Base-by-base conservation (phyloP, 2,888 invertebrate genomes). In the Nebria brevicollis region DNA sequence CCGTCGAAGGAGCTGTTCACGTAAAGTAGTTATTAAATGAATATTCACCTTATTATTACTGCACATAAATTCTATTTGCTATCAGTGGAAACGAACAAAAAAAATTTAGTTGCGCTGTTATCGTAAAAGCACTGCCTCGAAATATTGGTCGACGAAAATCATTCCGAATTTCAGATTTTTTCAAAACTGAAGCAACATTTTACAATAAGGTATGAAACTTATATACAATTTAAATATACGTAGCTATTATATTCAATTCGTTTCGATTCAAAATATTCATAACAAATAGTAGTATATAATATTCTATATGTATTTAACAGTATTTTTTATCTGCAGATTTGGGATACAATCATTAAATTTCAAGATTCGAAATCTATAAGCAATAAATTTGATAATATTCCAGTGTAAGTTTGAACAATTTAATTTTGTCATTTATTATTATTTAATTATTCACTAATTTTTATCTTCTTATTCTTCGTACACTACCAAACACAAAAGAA, bases 111-210 rank as follows among this genome's bases (percentile, higher is more conserved):
- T 87, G 93, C 0, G 92, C 92, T 85, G 87, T 94, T 0, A 89
- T 95, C 11, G 89, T 93, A 0, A 95, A 95, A 87, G 90, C 90
- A n/a, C 90, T 95, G 84, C 95, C 94, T 0, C 91, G 90, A 77
- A 94, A 92, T 85, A 82, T 92, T 0, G 92, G 91, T 0, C 88
- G 94, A 42, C 90, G 92, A 0, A 92, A 93, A 42, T 92, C 94
- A 0, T 95, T 91, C 84, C 90, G 93, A 81, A 93, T 93, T 66
- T 86, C 89, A 2, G 94, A 93, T 74, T 95, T 94, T 86, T 95
- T 95, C 85, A 89, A 89, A 82, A 95, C 94, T 85, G 95, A 95
- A 88, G 93, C 93, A 0, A 88, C 89, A 77, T 94, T 95, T 86
- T 95, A 95, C 86, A 88, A 89, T 66, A 88, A 87, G 83, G 90